Evolutionary conservation across 2,797 vertebrate species (phyloP), one percentile per base, ranked within the genome.

Genomic region (Podarcis lilfordi): DNA sequence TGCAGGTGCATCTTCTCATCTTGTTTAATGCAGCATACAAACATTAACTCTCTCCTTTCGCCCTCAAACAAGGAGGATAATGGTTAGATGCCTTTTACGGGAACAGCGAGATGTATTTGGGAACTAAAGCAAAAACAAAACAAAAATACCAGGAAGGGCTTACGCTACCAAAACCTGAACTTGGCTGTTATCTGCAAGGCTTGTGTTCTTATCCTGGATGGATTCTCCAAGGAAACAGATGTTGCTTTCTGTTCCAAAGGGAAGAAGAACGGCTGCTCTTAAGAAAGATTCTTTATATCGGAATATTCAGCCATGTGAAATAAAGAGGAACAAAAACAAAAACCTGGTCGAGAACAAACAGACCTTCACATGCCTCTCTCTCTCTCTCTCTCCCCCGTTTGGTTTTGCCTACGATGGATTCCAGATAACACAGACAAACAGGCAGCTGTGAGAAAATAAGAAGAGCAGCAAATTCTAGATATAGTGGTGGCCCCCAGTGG

Each of bases 1-100:
- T 93, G 93, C 96, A 97, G 97, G 96, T 97, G 96, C 94, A 91
- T 92, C 90, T 94, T 95, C 93, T 68, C 40, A 61, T 93, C 93
- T 93, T 89, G 83, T 92, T 95, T 89, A 93, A 88, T 80, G 92
- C 89, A 88, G 93, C 86, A 91, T 0, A 43, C 88, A 94, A 93
- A 93, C 82, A 84, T 87, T 94, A 94, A 91, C 92, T 76, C 82
- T 87, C 92, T 94, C 96, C 94, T 94, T 94, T 90, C 89, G 84
- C 87, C 92, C 89, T 89, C 93, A 91, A 80, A 86, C 71, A 82
- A 79, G 72, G 66, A 45, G 76, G 37, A 89, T 89, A 92, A 90
- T 0, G 1, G 90, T 64, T 82, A 91, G 64, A 85, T 32, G 87
- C 45, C 77, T 90, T 93, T 89, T 95, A 96, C 96, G 96, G 23